These are phyloP conservation scores for Jaculus jaculus DNA, from an alignment of 2,113 vertebrate genomes.

Conservation along the genomic window DNA sequence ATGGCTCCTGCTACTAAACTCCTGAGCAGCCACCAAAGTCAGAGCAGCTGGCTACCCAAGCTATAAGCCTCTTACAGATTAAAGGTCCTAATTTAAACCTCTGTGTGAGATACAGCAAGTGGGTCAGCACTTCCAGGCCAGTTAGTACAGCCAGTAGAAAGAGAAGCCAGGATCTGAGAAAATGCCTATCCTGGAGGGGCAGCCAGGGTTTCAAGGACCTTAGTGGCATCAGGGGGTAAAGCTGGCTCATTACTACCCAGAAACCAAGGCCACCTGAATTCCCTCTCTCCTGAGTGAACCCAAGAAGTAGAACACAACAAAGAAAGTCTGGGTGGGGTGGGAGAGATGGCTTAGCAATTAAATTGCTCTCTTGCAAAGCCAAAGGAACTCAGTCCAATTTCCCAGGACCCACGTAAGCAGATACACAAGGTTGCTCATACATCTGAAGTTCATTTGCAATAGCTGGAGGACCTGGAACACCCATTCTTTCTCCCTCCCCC, in stretches of 20 bases:
- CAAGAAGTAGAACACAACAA: neutral
- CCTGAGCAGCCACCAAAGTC: conserved; percentile 11
- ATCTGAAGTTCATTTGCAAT: no score
- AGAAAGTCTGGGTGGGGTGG: no score
- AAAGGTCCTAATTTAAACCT: conserved; percentile 80
- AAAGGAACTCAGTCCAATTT: no score
- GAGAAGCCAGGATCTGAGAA: neutral
- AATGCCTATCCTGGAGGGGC: neutral
- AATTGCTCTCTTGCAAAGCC: no score
- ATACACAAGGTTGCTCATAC: no score
- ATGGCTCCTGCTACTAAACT: conserved; percentile 6
- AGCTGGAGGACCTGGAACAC: no score
- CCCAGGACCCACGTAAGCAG: no score
- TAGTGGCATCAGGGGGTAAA: neutral
- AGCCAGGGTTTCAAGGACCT: neutral
- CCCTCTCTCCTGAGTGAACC: neutral
- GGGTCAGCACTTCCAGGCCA: conserved; percentile 67
- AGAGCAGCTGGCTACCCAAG: conserved; percentile 71
- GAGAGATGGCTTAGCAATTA: no score
- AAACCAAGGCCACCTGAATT: neutral
- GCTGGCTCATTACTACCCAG: neutral
- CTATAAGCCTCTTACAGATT: conserved; percentile 81
- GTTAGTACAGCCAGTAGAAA: neutral
- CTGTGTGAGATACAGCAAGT: conserved; percentile 73
- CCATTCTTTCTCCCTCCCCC: no score